phyloP scores from a whole-genome alignment of 2,888 invertebrate genomes.

The Mythimna albipuncta region DNA sequence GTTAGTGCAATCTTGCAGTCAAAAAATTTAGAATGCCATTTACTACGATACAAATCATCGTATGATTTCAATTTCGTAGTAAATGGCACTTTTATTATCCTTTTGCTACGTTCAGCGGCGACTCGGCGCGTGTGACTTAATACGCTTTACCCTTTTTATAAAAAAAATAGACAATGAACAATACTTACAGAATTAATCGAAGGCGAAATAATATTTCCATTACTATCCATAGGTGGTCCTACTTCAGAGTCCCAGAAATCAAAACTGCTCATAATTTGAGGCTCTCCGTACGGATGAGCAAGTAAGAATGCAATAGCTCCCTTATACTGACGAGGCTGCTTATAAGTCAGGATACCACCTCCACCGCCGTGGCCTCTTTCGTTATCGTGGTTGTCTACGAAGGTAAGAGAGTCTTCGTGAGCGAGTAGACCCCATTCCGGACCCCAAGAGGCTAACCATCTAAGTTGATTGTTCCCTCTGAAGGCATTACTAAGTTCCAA shows the following conservation, averaged over 20 bases:
- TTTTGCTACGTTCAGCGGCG: no score
- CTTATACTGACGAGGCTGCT: constrained; percentile 92
- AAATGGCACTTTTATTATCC: no score
- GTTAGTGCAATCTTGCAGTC: no score
- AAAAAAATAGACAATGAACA: no score
- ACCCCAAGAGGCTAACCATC: constrained; percentile 92
- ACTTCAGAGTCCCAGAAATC: constrained; percentile 91
- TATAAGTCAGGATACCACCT: constrained; percentile 91
- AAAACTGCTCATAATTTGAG: constrained; percentile 97
- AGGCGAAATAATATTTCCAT: constrained; percentile 92
- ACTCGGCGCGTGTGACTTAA: no score
- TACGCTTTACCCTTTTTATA: no score
- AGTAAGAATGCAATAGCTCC: constrained; percentile 96
- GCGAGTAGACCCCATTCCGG: constrained; percentile 92
- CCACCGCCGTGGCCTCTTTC: constrained; percentile 92
- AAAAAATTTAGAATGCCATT: no score
- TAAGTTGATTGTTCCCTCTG: constrained; percentile 89
- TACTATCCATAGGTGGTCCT: constrained; percentile 93
- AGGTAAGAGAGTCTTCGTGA: constrained; percentile 91
- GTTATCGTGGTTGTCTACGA: constrained; percentile 96
- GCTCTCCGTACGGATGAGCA: constrained; percentile 95
- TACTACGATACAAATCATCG: no score
- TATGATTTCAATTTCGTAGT: no score
- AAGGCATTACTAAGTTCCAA: constrained; percentile 84
- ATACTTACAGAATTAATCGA: constrained; percentile 89